Percentiles rank a stretch among this genome's conserved stretches.
These are phyloP conservation scores for Acipenser ruthenus DNA, from an alignment of 2,797 vertebrate species.

Conservation along the genomic window DNA sequence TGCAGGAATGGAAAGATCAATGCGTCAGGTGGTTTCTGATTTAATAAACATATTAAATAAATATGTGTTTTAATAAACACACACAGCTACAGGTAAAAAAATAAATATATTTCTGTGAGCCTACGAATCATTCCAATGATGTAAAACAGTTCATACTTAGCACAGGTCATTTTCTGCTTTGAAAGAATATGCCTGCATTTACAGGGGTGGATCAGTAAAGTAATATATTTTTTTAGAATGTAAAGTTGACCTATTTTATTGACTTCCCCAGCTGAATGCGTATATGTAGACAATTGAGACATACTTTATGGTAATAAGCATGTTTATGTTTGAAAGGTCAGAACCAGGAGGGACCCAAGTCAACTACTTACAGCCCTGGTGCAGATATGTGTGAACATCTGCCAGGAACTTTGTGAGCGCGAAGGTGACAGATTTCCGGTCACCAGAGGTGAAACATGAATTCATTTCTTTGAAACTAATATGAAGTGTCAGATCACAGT, in stretches of 20 bases:
- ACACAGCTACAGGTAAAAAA: too few relatives aligned
- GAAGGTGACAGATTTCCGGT: slow-evolving; percentile 27
- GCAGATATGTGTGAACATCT: slow-evolving; percentile 14
- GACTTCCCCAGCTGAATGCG: neutral
- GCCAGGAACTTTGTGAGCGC: slow-evolving; percentile 4
- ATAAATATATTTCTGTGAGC: too few relatives aligned
- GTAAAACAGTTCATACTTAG: too few relatives aligned
- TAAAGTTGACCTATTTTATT: neutral
- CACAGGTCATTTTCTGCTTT: too few relatives aligned
- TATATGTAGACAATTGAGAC: neutral
- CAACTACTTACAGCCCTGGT: slow-evolving; percentile 5
- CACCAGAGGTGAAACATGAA: slow-evolving; percentile 21
- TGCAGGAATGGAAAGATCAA: too few relatives aligned
- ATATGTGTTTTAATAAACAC: too few relatives aligned
- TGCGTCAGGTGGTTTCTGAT: too few relatives aligned
- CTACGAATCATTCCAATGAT: too few relatives aligned
- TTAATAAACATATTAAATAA: too few relatives aligned
- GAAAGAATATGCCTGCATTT: too few relatives aligned
- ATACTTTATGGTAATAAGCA: neutral
- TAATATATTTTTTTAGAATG: neutral
- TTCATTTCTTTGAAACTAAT: slow-evolving; percentile 18
- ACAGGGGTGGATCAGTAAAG: too few relatives aligned
- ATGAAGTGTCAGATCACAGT: slow-evolving; percentile 18
- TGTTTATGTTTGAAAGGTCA: neutral
- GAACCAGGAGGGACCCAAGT: slow-evolving; percentile 3